phyloP scores from a whole-genome alignment of 2,113 vertebrate species.

The Dermatemys mawii region DNA sequence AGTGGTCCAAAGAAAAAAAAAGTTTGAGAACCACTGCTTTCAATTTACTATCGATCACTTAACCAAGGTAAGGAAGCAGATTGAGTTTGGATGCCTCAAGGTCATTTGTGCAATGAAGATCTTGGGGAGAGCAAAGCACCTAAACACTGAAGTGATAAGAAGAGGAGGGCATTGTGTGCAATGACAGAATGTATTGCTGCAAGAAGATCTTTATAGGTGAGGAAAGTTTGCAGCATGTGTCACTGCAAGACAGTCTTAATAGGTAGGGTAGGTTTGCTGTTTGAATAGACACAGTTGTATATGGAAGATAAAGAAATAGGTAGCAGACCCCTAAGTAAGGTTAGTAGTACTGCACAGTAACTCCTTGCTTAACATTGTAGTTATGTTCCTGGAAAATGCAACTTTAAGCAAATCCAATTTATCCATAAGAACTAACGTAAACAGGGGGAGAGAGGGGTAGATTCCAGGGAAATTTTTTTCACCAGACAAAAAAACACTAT shows the following conservation, averaged over 20 bases:
- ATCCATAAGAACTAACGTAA: too few species aligned
- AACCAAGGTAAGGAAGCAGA: not conserved
- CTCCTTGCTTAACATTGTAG: too few species aligned
- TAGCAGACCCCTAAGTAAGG: not conserved
- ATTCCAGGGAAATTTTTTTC: too few species aligned
- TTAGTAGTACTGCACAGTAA: not conserved
- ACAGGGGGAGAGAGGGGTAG: too few species aligned
- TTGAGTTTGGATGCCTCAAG: not conserved
- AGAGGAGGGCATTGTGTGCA: not conserved
- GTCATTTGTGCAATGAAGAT: not conserved
- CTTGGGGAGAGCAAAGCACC: not conserved
- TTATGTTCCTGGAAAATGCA: too few species aligned
- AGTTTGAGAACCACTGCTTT: too few species aligned
- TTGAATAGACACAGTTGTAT: not conserved
- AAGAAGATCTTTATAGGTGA: constrained; percentile 27
- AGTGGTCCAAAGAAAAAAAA: too few species aligned
- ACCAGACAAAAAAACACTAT: too few species aligned
- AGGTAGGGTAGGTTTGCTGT: not conserved
- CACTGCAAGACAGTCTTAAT: not conserved
- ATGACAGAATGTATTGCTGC: not conserved
- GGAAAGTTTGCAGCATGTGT: not conserved
- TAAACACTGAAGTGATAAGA: constrained; percentile 16
- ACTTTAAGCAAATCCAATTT: too few species aligned
- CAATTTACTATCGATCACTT: not conserved
- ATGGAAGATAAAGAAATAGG: not conserved